A percentile compares a stretch with the other conserved stretches of the same genome.
Conservation (phyloP, 1,140 invertebrate genomes). For the Temnothorax curvispinosus region DNA sequence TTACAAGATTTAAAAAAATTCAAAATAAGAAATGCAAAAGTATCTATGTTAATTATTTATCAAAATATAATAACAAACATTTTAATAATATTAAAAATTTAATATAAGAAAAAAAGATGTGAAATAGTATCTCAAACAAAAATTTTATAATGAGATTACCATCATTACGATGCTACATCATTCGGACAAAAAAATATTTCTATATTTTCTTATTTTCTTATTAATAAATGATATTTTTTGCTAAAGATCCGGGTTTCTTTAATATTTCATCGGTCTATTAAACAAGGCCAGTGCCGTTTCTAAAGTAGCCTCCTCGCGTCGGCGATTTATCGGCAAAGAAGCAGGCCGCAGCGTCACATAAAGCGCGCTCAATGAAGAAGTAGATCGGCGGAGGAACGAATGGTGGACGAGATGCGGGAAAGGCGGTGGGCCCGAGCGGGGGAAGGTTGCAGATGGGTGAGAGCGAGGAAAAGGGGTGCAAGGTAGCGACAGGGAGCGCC, state of each 20-base stretch:
- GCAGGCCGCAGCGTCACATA: slow-evolving; percentile 35
- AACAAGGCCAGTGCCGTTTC: background rate
- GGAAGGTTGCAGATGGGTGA: background rate
- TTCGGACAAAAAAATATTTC: background rate
- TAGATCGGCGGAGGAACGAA: slow-evolving; percentile 63
- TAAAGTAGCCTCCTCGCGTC: background rate
- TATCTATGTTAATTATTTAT: background rate
- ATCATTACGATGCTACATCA: background rate
- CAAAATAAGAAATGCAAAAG: background rate
- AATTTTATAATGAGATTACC: background rate
- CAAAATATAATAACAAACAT: background rate
- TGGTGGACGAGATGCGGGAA: slow-evolving; percentile 23
- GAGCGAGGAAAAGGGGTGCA: slow-evolving; percentile 29
- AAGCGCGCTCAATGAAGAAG: slow-evolving; percentile 58
- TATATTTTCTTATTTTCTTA: background rate
- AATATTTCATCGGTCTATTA: background rate
- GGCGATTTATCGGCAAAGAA: slow-evolving; percentile 48
- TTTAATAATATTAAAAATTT: background rate
- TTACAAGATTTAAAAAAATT: background rate
- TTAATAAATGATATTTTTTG: background rate
- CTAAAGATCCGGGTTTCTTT: background rate
- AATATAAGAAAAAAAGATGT: background rate
- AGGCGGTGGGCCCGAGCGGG: background rate
- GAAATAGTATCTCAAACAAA: background rate
- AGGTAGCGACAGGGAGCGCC: slow-evolving; percentile 70